Conservation (phyloP, 2,113 vertebrate species). For the Oreochromis spilurus region DNA sequence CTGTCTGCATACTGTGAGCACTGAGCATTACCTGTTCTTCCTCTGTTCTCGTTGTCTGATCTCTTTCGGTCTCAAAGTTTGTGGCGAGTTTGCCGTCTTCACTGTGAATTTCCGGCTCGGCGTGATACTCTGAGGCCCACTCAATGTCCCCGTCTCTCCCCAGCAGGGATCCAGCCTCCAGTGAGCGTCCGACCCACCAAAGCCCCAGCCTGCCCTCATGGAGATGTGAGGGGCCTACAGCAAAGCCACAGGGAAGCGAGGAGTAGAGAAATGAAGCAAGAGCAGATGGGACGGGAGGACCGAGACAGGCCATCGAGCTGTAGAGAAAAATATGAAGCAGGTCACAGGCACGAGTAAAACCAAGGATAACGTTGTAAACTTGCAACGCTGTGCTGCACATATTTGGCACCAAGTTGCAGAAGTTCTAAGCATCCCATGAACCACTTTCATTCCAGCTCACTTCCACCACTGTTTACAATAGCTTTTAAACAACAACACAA, state of each 20-base stretch:
- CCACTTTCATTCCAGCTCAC: not conserved
- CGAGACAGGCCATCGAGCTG: constrained; percentile 31
- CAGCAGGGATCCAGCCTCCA: constrained; percentile 42
- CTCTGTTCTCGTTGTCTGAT: not conserved
- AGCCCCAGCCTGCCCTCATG: constrained; percentile 38
- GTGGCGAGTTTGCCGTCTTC: not conserved
- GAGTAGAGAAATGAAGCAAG: constrained; percentile 27
- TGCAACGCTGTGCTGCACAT: not conserved
- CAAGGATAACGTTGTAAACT: fast-evolving
- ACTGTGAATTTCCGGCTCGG: not conserved
- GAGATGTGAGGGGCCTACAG: constrained; percentile 50
- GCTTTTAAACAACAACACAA: not conserved
- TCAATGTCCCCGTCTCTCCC: constrained; percentile 6
- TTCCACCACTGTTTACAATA: not conserved
- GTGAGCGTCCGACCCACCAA: constrained; percentile 60
- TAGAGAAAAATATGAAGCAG: not conserved
- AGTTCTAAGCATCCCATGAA: not conserved
- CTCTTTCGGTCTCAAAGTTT: not conserved
- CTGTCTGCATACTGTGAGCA: not conserved
- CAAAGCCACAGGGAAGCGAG: constrained; percentile 43
- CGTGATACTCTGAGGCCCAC: not conserved
- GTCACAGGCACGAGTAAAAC: not conserved
- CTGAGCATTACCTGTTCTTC: constrained; percentile 7
- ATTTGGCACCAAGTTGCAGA: not conserved
- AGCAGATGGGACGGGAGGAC: not conserved